phyloP scores from a whole-genome alignment of 2,888 invertebrate species.

The Machimus rusticus region DNA sequence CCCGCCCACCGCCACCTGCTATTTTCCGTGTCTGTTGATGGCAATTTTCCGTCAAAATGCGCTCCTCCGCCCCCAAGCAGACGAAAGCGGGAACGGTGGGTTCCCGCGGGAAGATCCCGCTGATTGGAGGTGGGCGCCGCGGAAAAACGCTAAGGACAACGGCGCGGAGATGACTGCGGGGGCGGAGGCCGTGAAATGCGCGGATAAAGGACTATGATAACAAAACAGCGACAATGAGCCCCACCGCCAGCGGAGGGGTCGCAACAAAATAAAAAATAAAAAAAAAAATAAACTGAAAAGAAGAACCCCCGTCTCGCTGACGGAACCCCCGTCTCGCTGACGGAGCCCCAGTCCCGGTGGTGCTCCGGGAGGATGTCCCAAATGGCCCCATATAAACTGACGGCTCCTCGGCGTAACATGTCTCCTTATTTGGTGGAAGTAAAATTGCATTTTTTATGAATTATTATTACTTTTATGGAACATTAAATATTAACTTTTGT shows the following conservation, averaged over 20 bases:
- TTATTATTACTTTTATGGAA: conserved; percentile 54
- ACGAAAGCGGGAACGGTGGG: neutral
- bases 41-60: conserved; percentile 37
- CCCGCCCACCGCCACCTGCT: neutral
- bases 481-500: conserved; percentile 65
- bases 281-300: neutral
- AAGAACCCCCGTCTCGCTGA: neutral
- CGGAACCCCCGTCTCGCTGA: neutral
- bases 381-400: conserved; percentile 36
- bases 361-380: conserved; percentile 4
- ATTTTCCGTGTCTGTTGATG: conserved; percentile 23
- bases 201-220: conserved; percentile 33
- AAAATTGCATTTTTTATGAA: conserved; percentile 53
- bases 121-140: conserved; percentile 31
- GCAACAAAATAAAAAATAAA: neutral
- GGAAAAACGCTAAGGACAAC: neutral
- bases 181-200: conserved; percentile 17
- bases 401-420: conserved; percentile 34
- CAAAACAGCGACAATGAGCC: neutral
- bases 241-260: neutral
- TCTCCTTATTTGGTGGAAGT: conserved; percentile 44
- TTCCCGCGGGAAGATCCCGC: neutral
- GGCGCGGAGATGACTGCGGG: neutral
- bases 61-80: neutral
- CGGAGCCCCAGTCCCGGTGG: neutral